These are phyloP conservation scores for Danio aesculapii DNA, from an alignment of 2,797 vertebrate species.

Conservation along the genomic window DNA sequence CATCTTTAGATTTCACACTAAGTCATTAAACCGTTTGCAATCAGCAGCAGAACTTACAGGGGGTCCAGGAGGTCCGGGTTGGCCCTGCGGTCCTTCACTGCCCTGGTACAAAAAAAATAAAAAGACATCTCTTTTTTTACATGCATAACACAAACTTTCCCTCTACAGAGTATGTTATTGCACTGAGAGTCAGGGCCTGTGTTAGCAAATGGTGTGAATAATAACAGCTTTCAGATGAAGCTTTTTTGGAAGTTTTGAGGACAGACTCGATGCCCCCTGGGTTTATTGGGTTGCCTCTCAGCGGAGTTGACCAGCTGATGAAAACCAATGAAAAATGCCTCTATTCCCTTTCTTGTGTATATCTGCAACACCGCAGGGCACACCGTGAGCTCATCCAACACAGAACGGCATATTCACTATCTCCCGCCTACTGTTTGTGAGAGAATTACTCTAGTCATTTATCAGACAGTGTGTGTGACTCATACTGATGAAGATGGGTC, in stretches of 20 bases:
- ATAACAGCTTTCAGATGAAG: conserved; percentile 37
- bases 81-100: conserved; percentile 87
- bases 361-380: conserved; percentile 11
- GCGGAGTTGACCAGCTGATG: conserved; percentile 25
- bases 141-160: conserved; percentile 18
- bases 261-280: conserved; percentile 26
- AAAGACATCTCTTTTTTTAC: conserved; percentile 46
- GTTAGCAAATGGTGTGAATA: conserved; percentile 45
- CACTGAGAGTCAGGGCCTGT: conserved; percentile 22
- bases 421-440: conserved; percentile 32
- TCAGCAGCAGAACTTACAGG: conserved; percentile 84
- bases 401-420: conserved; percentile 28
- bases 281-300: conserved; percentile 16
- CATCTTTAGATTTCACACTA: not conserved
- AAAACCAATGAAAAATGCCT: conserved; percentile 35
- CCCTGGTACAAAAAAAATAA: conserved; percentile 80
- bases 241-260: not conserved
- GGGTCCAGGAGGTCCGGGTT: conserved; percentile 91
- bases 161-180: conserved; percentile 30
- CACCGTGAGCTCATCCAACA: conserved; percentile 18
- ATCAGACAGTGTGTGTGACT: conserved; percentile 9
- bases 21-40: not conserved
- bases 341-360: conserved; percentile 24
- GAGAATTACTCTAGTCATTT: conserved; percentile 28
- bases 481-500: conserved; percentile 20